phyloP scores from a whole-genome alignment of 2,113 vertebrate species.

The Camelus bactrianus region DNA sequence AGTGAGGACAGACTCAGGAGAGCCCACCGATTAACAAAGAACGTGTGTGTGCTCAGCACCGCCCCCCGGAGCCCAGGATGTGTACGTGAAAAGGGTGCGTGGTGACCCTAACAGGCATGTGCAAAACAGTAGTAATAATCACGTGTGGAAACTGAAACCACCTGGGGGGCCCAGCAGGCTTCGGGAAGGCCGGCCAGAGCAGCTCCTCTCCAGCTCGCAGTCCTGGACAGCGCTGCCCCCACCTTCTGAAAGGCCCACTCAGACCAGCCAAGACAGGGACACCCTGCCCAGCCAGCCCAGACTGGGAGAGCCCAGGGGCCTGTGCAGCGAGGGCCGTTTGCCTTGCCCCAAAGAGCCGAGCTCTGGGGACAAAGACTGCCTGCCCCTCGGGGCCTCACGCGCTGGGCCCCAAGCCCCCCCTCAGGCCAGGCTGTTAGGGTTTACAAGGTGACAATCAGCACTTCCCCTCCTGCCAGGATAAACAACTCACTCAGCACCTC shows the following conservation, averaged over 20 bases:
- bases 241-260: not conserved
- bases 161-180: not conserved
- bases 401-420: not conserved
- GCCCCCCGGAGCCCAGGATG: not conserved
- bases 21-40: not conserved
- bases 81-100: not conserved
- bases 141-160: not conserved
- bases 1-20: not conserved
- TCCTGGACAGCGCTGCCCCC: accelerated
- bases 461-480: not conserved
- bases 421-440: not conserved
- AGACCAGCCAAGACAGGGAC: not conserved
- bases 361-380: not conserved
- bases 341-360: not conserved
- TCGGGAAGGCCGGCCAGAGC: not conserved
- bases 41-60: not conserved
- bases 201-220: not conserved
- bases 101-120: not conserved
- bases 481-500: not conserved
- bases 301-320: not conserved
- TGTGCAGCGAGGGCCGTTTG: not conserved
- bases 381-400: not conserved
- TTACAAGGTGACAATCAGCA: not conserved
- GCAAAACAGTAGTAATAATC: not conserved
- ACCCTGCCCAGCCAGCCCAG: not conserved